Percentiles rank a stretch among this genome's conserved stretches.
phyloP scores from a whole-genome alignment of 2,113 vertebrate species.

The Oreochromis aureus region DNA sequence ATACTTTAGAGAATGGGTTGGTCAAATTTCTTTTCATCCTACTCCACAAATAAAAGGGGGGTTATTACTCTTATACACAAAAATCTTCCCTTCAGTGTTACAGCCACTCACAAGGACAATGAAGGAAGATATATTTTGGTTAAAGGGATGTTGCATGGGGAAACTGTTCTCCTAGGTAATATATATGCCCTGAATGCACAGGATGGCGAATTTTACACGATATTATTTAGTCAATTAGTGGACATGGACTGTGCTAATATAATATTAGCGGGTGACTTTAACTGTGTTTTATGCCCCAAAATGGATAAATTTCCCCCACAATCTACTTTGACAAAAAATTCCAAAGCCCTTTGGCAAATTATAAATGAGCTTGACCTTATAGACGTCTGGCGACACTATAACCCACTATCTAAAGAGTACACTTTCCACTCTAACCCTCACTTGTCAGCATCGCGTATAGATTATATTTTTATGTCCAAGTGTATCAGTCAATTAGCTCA shows the following conservation, averaged over 20 bases:
- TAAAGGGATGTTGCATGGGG: not conserved
- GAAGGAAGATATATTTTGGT: not conserved
- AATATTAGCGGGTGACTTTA: not conserved
- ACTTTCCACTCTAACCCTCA: not conserved
- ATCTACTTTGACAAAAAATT: not conserved
- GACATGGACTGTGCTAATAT: not conserved
- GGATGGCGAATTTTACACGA: rapidly evolving
- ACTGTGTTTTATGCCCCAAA: rapidly evolving
- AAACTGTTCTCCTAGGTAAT: not conserved
- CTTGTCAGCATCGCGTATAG: not conserved
- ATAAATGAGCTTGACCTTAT: rapidly evolving
- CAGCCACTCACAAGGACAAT: not conserved
- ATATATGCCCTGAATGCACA: not conserved
- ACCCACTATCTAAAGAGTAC: rapidly evolving
- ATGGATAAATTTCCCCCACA: rapidly evolving
- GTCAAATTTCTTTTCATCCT: not conserved
- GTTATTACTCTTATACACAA: not conserved
- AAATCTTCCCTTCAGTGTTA: rapidly evolving
- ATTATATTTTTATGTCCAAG: not conserved
- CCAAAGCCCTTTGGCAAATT: not conserved
- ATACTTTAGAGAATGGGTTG: not conserved
- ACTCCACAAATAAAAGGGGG: not conserved
- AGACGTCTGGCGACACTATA: rapidly evolving
- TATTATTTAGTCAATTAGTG: not conserved
- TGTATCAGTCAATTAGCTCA: not conserved